phyloP scores from a whole-genome alignment of 2,888 invertebrate genomes.

The Eueremaeus valkanovi region DNA sequence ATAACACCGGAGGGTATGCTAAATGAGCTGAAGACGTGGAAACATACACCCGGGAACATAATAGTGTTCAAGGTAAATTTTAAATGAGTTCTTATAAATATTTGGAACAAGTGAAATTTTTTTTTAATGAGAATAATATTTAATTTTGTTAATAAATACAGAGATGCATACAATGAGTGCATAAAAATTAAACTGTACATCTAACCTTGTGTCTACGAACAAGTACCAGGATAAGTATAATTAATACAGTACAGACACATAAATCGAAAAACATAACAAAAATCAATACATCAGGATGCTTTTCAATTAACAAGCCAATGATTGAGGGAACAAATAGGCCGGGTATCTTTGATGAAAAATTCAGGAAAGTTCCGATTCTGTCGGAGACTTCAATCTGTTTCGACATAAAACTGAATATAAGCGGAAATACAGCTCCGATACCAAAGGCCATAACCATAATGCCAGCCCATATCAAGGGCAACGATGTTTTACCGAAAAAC shows the following conservation, averaged over 20 bases:
- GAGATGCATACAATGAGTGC: no score
- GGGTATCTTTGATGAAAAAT: background rate
- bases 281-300: background rate
- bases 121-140: no score
- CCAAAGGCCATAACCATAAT: background rate
- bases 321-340: background rate
- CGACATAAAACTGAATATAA: background rate
- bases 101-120: no score
- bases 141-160: no score
- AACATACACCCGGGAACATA: conserved; percentile 78
- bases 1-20: conserved; percentile 46
- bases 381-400: background rate
- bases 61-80: no score
- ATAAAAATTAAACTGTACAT: no score
- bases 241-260: background rate
- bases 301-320: background rate
- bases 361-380: background rate
- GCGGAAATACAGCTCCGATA: background rate
- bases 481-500: background rate
- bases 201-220: no score
- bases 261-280: background rate
- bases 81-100: background rate
- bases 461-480: background rate
- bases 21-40: conserved; percentile 60
- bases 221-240: background rate